Evolutionary conservation across 2,888 invertebrate genomes (phyloP).

Genomic region (Masnerella sp.): DNA sequence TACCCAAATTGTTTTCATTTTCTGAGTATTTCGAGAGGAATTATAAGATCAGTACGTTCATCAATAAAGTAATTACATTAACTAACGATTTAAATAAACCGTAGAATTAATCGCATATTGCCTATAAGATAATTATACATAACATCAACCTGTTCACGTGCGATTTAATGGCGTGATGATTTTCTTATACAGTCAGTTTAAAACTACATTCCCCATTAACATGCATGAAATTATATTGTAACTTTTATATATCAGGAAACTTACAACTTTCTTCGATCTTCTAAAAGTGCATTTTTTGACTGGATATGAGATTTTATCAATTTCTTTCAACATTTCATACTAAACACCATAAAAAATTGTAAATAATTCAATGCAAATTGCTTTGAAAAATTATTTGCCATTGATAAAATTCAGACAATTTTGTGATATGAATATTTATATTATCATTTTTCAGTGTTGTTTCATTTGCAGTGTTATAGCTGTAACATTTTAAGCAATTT

Average conservation of each 20-base stretch:
- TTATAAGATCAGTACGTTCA: too few relatives aligned
- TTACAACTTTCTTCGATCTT: constrained; percentile 25
- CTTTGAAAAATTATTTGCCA: neutral
- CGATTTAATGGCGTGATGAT: constrained; percentile 40
- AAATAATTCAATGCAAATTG: neutral
- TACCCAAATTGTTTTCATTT: too few relatives aligned
- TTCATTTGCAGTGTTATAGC: too few relatives aligned
- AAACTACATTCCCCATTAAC: constrained; percentile 34
- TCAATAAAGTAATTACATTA: constrained; percentile 30
- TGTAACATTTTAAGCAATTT: constrained; percentile 7
- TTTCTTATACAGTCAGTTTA: constrained; percentile 21
- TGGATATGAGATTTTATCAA: neutral
- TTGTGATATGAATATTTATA: too few relatives aligned
- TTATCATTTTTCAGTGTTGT: too few relatives aligned
- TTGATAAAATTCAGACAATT: too few relatives aligned
- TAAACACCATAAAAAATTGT: neutral
- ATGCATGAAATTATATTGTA: constrained; percentile 32
- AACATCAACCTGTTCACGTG: constrained; percentile 33
- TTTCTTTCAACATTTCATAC: neutral
- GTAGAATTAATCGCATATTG: constrained; percentile 31
- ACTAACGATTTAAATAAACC: constrained; percentile 1
- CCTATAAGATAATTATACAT: constrained; percentile 40
- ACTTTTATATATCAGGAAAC: constrained; percentile 6
- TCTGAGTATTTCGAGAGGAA: too few relatives aligned
- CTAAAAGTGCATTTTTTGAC: too few relatives aligned